Evolutionary conservation across 1,140 invertebrate species (phyloP).

Genomic region (Lineus longissimus): DNA sequence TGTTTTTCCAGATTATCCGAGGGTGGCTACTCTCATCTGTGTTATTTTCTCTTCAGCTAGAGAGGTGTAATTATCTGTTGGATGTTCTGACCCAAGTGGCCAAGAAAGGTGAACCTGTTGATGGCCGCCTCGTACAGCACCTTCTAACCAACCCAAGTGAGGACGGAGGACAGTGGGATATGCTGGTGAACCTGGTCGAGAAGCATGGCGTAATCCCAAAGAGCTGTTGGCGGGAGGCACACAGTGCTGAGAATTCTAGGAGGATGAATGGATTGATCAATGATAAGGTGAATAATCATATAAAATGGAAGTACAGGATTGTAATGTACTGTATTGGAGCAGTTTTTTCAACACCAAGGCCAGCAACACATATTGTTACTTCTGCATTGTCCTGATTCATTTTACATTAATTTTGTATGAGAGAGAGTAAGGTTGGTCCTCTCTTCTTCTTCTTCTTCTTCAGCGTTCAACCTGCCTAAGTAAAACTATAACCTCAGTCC

Average conservation of each 20-base stretch:
- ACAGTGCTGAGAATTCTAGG: constrained; percentile 68
- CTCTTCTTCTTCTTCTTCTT: too few species aligned
- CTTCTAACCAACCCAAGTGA: constrained; percentile 72
- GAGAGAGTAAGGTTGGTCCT: too few species aligned
- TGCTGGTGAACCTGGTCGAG: constrained; percentile 80
- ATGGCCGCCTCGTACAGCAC: constrained; percentile 73
- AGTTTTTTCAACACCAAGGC: not conserved
- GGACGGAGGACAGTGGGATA: constrained; percentile 90
- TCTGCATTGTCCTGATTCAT: too few species aligned
- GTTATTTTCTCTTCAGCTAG: constrained; percentile 60
- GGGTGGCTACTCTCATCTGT: too few species aligned
- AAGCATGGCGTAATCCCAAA: constrained; percentile 86
- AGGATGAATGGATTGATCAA: constrained; percentile 74
- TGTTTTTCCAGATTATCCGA: too few species aligned
- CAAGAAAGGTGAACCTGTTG: constrained; percentile 68
- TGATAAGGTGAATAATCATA: constrained; percentile 65
- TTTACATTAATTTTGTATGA: too few species aligned
- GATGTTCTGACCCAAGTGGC: constrained; percentile 76
- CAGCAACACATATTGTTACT: not conserved
- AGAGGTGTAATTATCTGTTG: constrained; percentile 79
- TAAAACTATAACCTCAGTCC: too few species aligned
- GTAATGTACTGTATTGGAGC: not conserved
- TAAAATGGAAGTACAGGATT: not conserved
- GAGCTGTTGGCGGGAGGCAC: constrained; percentile 77
- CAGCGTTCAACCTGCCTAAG: too few species aligned